phyloP scores from a whole-genome alignment of 2,888 invertebrate genomes.

The Volucella bombylans region DNA sequence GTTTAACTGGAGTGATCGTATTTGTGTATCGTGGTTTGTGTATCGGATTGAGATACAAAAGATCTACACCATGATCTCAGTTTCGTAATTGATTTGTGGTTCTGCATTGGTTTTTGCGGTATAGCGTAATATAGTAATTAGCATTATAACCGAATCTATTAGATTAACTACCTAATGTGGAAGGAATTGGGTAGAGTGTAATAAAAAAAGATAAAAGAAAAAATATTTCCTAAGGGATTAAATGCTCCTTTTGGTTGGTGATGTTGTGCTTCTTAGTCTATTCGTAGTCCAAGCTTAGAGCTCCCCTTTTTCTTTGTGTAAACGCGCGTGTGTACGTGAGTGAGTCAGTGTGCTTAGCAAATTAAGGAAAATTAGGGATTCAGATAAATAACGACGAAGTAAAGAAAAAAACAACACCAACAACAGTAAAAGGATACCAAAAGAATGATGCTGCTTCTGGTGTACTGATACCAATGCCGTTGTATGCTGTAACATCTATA shows the following conservation, averaged over 20 bases:
- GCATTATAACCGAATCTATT: conserved; percentile 51
- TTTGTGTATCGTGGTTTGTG: no score
- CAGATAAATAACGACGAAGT: conserved; percentile 47
- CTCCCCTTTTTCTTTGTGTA: conserved; percentile 28
- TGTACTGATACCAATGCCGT: background rate
- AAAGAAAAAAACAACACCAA: conserved; percentile 27
- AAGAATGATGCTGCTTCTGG: conserved; percentile 31
- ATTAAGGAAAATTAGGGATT: conserved; percentile 71
- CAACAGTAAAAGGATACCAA: conserved; percentile 44
- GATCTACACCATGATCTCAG: no score
- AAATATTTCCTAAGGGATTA: conserved; percentile 40
- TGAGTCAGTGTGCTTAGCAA: conserved; percentile 48
- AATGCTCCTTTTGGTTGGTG: conserved; percentile 46
- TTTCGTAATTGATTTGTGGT: no score
- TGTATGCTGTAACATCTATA: conserved; percentile 20
- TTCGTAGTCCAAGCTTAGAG: background rate
- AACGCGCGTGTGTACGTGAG: conserved; percentile 21
- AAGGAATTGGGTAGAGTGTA: conserved; percentile 12
- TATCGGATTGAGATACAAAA: no score
- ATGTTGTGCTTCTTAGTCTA: conserved; percentile 27
- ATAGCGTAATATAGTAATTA: conserved; percentile 40
- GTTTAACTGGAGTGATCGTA: background rate
- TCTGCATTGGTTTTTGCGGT: no score
- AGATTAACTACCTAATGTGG: conserved; percentile 21
- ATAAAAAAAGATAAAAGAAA: conserved; percentile 5